Conservation (phyloP, 2,797 vertebrate species). For the Pseudopleuronectes americanus region DNA sequence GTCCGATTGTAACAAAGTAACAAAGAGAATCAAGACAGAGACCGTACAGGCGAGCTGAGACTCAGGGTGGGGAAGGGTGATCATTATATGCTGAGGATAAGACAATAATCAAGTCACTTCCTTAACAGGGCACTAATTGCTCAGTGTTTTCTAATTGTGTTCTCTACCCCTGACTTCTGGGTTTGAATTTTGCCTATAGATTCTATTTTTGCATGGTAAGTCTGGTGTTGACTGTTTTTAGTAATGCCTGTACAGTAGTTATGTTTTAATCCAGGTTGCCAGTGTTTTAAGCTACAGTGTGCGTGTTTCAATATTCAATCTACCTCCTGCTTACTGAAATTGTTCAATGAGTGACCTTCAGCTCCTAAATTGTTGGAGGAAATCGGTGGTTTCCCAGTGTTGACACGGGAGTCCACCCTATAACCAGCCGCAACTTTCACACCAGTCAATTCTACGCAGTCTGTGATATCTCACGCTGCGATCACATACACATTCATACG, state of each 20-base stretch:
- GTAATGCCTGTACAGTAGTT: background rate
- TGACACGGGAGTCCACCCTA: constrained; percentile 75
- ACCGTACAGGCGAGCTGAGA: constrained; percentile 14
- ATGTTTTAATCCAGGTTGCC: background rate
- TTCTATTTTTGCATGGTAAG: background rate
- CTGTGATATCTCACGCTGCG: constrained; percentile 79
- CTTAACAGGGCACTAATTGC: constrained; percentile 10
- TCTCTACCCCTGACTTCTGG: background rate
- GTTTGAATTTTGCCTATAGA: constrained; percentile 1
- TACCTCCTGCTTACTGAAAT: constrained; percentile 14
- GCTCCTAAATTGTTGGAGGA: constrained; percentile 36
- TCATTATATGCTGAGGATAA: constrained; percentile 26
- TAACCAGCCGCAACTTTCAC: constrained; percentile 67
- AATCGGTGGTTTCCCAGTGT: constrained; percentile 60
- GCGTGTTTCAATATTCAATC: constrained; percentile 8
- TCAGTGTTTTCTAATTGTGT: constrained; percentile 20
- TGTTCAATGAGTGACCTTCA: constrained; percentile 60
- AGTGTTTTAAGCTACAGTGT: background rate
- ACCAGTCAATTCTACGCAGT: constrained; percentile 78
- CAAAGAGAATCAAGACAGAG: constrained; percentile 48
- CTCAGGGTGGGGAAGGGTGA: constrained; percentile 3
- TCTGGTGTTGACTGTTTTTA: background rate
- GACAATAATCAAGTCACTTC: constrained; percentile 23
- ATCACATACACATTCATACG: constrained; percentile 77
- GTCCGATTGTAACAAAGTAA: constrained; percentile 38